Percentiles rank a stretch among this genome's conserved stretches.
Evolutionary conservation across 2,113 vertebrate genomes (phyloP).

Genomic region (Pseudorectes ferrugineus): DNA sequence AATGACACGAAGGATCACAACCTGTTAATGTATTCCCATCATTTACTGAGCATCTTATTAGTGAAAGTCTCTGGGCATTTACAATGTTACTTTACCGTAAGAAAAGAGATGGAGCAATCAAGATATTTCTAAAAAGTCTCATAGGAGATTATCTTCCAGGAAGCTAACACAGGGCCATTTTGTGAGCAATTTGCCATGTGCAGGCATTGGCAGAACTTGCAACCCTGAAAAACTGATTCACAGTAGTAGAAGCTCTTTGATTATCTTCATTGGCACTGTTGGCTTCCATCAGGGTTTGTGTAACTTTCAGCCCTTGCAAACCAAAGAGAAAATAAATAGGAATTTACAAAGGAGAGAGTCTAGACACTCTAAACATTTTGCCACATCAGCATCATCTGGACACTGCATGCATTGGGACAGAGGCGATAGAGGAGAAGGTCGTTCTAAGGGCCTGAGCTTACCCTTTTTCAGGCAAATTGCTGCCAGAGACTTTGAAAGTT

Average conservation of each 20-base stretch:
- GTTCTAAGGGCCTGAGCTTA: background rate
- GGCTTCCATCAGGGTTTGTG: background rate
- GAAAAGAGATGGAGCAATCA: background rate
- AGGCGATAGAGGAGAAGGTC: background rate
- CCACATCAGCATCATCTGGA: background rate
- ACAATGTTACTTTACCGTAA: background rate
- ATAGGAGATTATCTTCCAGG: background rate
- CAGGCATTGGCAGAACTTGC: background rate
- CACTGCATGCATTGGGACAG: background rate
- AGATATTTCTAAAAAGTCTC: background rate
- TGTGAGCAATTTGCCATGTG: background rate
- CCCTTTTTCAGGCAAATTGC: background rate
- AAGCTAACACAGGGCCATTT: background rate
- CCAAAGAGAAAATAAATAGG: background rate
- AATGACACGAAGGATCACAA: background rate
- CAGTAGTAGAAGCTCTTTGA: background rate
- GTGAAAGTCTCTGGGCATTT: background rate
- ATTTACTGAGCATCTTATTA: background rate
- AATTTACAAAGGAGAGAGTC: background rate
- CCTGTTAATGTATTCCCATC: background rate
- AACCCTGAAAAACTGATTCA: background rate
- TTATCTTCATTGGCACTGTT: background rate
- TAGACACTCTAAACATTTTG: background rate
- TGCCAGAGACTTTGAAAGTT: background rate
- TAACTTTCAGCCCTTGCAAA: background rate